phyloP scores from a whole-genome alignment of 2,888 invertebrate species.

The Hydroisotoma schaefferi region DNA sequence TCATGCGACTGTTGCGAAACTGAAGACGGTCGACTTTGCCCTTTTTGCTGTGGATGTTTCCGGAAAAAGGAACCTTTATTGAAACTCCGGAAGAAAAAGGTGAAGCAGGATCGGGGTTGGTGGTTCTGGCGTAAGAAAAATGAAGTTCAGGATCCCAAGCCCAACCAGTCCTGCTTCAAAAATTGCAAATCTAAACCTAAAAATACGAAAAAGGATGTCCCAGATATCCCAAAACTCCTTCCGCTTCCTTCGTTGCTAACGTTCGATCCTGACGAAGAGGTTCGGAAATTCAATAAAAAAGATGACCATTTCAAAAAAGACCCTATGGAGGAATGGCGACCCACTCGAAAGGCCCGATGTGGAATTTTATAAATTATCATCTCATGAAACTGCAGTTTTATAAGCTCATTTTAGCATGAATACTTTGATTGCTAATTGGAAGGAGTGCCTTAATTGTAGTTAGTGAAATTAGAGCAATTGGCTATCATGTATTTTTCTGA shows the following conservation, averaged over 20 bases:
- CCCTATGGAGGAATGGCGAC: conserved; percentile 8
- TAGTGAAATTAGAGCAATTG: too few relatives aligned
- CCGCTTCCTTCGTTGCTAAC: background rate
- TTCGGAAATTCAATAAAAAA: background rate
- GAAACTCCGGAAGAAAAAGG: too few relatives aligned
- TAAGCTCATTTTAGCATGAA: too few relatives aligned
- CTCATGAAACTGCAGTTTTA: too few relatives aligned
- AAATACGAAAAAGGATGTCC: background rate
- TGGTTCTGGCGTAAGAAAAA: too few relatives aligned
- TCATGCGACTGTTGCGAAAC: background rate
- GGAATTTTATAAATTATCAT: conserved; percentile 7
- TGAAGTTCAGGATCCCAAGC: too few relatives aligned
- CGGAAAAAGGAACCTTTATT: background rate
- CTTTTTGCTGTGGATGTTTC: conserved; percentile 6
- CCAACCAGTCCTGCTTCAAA: too few relatives aligned
- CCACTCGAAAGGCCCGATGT: conserved; percentile 1
- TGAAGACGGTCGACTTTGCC: background rate
- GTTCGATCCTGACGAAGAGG: background rate
- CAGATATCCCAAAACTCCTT: background rate
- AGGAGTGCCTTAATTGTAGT: too few relatives aligned
- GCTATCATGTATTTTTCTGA: too few relatives aligned
- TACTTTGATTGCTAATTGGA: too few relatives aligned
- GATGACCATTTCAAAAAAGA: background rate
- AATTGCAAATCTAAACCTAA: background rate
- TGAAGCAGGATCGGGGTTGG: too few relatives aligned